Evolutionary conservation across 2,888 invertebrate genomes (phyloP).

Genomic region (Drosophila prolongata): DNA sequence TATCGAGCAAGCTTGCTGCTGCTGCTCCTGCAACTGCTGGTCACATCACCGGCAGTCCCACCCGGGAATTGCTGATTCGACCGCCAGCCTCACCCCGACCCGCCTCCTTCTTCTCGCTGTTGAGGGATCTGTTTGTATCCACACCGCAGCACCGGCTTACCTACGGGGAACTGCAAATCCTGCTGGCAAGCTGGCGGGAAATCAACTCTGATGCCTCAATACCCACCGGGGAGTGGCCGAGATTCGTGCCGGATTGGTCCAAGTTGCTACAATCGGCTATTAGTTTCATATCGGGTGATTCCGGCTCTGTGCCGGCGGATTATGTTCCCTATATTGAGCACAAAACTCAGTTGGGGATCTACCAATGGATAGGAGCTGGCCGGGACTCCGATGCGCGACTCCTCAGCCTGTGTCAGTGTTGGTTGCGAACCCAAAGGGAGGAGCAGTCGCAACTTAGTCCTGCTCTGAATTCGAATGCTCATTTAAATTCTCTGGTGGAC

Average conservation of each 20-base stretch:
- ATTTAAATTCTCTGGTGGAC: conserved; percentile 33
- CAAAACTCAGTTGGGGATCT: conserved; percentile 88
- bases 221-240: conserved; percentile 86
- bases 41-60: conserved; percentile 69
- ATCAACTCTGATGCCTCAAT: conserved; percentile 19
- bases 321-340: conserved; percentile 95
- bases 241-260: conserved; percentile 87
- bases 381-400: conserved; percentile 94
- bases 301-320: conserved; percentile 92
- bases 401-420: conserved; percentile 90
- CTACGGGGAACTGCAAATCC: conserved; percentile 89
- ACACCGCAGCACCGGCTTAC: conserved; percentile 93
- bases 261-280: conserved; percentile 91
- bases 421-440: conserved; percentile 88
- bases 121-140: conserved; percentile 94
- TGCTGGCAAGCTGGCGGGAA: conserved; percentile 90
- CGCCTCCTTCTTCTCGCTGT: conserved; percentile 93
- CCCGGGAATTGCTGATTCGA: conserved; percentile 85
- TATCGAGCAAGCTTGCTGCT: conserved; percentile 24
- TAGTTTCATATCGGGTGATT: conserved; percentile 93
- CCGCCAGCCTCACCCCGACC: conserved; percentile 84
- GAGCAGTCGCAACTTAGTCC: conserved; percentile 31
- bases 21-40: not conserved
- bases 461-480: conserved; percentile 5
- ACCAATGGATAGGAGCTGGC: conserved; percentile 95